Conservation (phyloP, 2,888 invertebrate genomes). For the Busseola fusca region DNA sequence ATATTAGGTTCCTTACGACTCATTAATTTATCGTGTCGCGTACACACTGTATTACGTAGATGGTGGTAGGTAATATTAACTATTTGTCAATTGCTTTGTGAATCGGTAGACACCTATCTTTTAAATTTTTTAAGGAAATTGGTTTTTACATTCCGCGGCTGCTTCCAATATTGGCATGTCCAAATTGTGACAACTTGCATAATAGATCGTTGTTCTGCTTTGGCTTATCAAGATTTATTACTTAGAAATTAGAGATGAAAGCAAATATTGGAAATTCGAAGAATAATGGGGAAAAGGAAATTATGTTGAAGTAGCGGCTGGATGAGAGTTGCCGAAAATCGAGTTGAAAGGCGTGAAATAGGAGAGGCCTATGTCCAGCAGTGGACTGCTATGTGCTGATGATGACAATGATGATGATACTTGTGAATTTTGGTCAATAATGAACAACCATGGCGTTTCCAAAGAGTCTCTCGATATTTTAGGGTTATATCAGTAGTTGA, state of each 20-base stretch:
- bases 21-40: background rate
- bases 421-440: no score
- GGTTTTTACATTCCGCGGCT: background rate
- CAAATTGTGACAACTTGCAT: slow-evolving; percentile 5
- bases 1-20: no score
- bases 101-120: background rate
- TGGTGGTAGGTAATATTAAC: background rate
- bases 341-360: no score
- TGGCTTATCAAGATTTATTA: slow-evolving; percentile 11
- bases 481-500: background rate
- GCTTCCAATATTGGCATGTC: background rate
- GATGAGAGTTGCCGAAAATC: no score
- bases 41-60: background rate
- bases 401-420: no score
- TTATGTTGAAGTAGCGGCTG: background rate
- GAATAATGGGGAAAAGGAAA: background rate
- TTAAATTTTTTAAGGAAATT: background rate
- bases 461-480: background rate
- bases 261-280: background rate
- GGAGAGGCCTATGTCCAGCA: no score
- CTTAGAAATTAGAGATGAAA: background rate
- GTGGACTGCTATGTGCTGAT: no score
- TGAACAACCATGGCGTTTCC: background rate
- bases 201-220: slow-evolving; percentile 4
- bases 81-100: background rate